Evolutionary conservation across 2,888 invertebrate genomes (phyloP).

Genomic region (Escarpia spicata): DNA sequence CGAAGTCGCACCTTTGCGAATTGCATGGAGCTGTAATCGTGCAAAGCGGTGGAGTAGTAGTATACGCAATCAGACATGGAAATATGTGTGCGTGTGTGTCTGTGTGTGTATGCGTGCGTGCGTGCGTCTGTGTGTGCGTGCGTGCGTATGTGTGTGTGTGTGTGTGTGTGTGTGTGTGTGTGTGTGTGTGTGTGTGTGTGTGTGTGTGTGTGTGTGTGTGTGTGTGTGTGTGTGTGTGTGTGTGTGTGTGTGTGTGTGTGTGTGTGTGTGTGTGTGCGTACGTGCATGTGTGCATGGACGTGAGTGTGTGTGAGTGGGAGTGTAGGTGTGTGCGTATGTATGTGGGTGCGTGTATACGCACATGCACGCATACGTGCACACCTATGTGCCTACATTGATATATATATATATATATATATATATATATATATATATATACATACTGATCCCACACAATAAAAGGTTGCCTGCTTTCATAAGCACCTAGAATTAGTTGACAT

Average conservation of each 20-base stretch:
- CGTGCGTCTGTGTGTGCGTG: too few relatives aligned
- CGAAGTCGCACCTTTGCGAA: too few relatives aligned
- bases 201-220: neutral
- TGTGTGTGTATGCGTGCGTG: neutral
- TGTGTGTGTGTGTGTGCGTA: neutral
- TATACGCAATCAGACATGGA: too few relatives aligned
- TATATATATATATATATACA: slow-evolving; percentile 21
- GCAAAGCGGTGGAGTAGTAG: too few relatives aligned
- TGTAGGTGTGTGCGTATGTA: neutral
- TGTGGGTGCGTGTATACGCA: neutral
- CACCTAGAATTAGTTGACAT: too few relatives aligned
- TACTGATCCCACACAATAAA: neutral
- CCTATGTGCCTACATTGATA: slow-evolving; percentile 19
- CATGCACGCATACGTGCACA: neutral
- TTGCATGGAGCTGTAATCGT: too few relatives aligned
- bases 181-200: neutral
- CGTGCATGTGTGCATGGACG: neutral
- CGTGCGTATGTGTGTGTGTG: too few relatives aligned
- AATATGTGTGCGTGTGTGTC: neutral
- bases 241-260: neutral
- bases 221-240: neutral
- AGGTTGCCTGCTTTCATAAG: too few relatives aligned
- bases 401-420: slow-evolving; percentile 24
- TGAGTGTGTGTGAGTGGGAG: neutral
- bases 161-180: neutral